Conservation (phyloP, 1,140 invertebrate species). For the Acromyrmex heyeri region DNA sequence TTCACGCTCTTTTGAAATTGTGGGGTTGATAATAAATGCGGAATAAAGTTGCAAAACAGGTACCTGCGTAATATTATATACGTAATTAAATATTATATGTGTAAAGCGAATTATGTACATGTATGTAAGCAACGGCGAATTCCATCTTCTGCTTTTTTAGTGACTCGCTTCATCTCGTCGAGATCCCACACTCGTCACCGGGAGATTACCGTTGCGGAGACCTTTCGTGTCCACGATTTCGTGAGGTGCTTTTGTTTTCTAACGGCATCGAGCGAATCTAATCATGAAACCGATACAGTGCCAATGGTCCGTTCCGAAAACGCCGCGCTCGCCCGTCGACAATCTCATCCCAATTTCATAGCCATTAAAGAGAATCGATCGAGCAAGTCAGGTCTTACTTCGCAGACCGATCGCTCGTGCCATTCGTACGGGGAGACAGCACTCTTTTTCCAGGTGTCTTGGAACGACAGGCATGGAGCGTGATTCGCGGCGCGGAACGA, state of each 20-base stretch:
- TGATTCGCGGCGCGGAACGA: slow-evolving; percentile 44
- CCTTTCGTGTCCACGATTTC: slow-evolving; percentile 53
- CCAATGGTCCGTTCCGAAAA: not conserved
- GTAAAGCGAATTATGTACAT: not conserved
- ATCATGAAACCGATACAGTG: slow-evolving; percentile 16
- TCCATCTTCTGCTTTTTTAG: slow-evolving; percentile 37
- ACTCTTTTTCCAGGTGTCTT: not conserved
- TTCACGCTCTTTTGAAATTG: not conserved
- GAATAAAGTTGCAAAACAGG: slow-evolving; percentile 2
- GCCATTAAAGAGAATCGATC: not conserved
- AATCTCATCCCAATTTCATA: slow-evolving; percentile 18
- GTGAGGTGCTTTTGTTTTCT: slow-evolving; percentile 18
- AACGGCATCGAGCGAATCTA: slow-evolving; percentile 65
- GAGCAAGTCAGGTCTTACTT: not conserved
- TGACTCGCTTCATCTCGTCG: slow-evolving; percentile 27
- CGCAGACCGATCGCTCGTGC: slow-evolving; percentile 16
- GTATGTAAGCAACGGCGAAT: slow-evolving; percentile 44
- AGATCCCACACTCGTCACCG: slow-evolving; percentile 43
- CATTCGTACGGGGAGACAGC: slow-evolving; percentile 18
- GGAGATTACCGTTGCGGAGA: slow-evolving; percentile 66
- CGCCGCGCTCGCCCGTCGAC: not conserved
- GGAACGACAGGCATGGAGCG: slow-evolving; percentile 26
- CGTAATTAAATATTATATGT: slow-evolving; percentile 18
- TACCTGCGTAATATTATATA: not conserved
- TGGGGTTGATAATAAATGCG: not conserved